phyloP scores from a whole-genome alignment of 2,113 vertebrate genomes.

The Eubucco bourcierii region DNA sequence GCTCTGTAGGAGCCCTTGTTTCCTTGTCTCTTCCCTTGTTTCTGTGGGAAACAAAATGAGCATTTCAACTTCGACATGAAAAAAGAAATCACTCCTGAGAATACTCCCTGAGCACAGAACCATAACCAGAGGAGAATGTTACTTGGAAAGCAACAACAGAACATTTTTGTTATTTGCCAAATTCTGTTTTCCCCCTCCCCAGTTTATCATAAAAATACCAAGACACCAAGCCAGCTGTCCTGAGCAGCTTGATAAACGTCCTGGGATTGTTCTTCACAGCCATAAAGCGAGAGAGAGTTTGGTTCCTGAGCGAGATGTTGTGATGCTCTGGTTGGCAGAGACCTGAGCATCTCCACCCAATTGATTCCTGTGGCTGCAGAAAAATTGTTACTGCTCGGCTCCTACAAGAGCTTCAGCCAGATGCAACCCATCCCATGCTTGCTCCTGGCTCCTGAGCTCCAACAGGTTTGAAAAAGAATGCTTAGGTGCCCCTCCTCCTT shows the following conservation, averaged over 20 bases:
- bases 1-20: not conserved
- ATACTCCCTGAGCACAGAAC: not conserved
- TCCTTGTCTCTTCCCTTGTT: not conserved
- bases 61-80: not conserved
- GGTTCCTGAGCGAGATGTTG: not conserved
- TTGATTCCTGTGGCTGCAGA: not conserved
- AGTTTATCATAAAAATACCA: not conserved
- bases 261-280: not conserved
- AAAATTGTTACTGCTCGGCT: not conserved
- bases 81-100: not conserved
- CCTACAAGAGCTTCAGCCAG: not conserved
- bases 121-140: not conserved
- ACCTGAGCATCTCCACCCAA: not conserved
- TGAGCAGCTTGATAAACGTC: not conserved
- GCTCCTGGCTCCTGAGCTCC: not conserved
- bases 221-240: not conserved
- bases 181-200: not conserved
- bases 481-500: not conserved
- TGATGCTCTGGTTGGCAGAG: not conserved
- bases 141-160: not conserved
- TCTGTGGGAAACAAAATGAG: not conserved
- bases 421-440: not conserved
- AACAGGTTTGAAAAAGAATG: not conserved
- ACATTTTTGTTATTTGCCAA: not conserved
- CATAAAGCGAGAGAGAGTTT: not conserved